Evolutionary conservation across 2,888 invertebrate genomes (phyloP).

Genomic region (Panorpa germanica): DNA sequence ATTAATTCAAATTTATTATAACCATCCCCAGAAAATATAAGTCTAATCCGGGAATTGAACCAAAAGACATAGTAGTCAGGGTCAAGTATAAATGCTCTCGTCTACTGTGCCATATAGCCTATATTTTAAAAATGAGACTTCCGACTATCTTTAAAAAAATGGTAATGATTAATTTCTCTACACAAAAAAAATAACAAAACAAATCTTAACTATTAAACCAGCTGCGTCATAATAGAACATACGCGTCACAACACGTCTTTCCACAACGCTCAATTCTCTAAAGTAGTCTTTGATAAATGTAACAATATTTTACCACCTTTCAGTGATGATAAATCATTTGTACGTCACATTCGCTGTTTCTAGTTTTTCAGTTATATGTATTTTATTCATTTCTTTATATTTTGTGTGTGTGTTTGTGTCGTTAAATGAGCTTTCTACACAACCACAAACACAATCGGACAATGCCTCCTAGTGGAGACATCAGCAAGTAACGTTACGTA

Average conservation of each 20-base stretch:
- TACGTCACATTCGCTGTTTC: no score
- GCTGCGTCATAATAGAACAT: not conserved
- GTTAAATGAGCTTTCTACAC: not conserved
- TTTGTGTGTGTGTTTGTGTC: no score
- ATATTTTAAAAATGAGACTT: not conserved
- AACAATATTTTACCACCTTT: no score
- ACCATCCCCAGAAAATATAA: no score
- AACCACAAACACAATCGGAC: not conserved
- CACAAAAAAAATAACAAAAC: slow-evolving; percentile 12
- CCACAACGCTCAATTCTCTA: no score
- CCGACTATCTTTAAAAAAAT: slow-evolving; percentile 17
- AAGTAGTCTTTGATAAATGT: no score
- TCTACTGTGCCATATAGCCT: not conserved
- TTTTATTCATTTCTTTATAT: no score
- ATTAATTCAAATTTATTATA: no score
- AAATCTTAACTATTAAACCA: not conserved
- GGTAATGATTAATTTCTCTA: slow-evolving; percentile 22
- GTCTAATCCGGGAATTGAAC: no score
- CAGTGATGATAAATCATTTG: no score
- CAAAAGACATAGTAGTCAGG: no score
- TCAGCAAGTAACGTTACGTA: slow-evolving; percentile 17
- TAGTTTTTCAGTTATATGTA: no score
- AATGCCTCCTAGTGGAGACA: not conserved
- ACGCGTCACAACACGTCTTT: slow-evolving; percentile 3
- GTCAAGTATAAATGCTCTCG: not conserved